phyloP scores from a whole-genome alignment of 2,797 vertebrate genomes.

The Poeciliopsis paucimaculata region DNA sequence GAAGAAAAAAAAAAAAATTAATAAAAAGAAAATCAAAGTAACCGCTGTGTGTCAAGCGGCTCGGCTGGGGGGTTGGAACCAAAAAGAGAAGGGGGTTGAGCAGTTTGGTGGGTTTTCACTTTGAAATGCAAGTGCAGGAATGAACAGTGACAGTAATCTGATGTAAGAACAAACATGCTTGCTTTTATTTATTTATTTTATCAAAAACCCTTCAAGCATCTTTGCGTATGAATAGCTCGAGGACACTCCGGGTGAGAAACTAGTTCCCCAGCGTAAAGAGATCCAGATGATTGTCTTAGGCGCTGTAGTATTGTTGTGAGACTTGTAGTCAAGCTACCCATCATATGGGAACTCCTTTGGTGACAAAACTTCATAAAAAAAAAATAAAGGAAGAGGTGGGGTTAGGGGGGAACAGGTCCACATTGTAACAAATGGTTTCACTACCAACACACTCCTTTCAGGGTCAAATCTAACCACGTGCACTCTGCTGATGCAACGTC shows the following conservation, averaged over 20 bases:
- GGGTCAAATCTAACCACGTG: constrained; percentile 27
- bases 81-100: constrained; percentile 76
- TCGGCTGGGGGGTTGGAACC: constrained; percentile 7
- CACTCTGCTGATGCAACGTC: constrained; percentile 22
- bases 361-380: constrained; percentile 51
- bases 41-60: constrained; percentile 79
- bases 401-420: constrained; percentile 44
- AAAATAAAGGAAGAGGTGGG: constrained; percentile 34
- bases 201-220: constrained; percentile 85
- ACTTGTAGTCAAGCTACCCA: constrained; percentile 88
- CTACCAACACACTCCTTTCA: constrained; percentile 21
- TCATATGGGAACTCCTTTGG: constrained; percentile 83
- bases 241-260: constrained; percentile 83
- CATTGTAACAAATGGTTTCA: constrained; percentile 44
- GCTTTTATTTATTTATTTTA: constrained; percentile 52
- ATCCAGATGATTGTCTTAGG: constrained; percentile 96
- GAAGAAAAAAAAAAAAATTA: constrained; percentile 35
- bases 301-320: constrained; percentile 83
- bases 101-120: constrained; percentile 81
- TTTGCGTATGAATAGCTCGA: constrained; percentile 84
- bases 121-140: constrained; percentile 84
- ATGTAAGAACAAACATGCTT: constrained; percentile 83
- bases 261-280: constrained; percentile 77
- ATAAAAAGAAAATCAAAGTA: constrained; percentile 29
- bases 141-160: constrained; percentile 83